These are phyloP conservation scores for Myotis brandtii DNA, from an alignment of 2,113 vertebrate genomes.

Conservation along the genomic window DNA sequence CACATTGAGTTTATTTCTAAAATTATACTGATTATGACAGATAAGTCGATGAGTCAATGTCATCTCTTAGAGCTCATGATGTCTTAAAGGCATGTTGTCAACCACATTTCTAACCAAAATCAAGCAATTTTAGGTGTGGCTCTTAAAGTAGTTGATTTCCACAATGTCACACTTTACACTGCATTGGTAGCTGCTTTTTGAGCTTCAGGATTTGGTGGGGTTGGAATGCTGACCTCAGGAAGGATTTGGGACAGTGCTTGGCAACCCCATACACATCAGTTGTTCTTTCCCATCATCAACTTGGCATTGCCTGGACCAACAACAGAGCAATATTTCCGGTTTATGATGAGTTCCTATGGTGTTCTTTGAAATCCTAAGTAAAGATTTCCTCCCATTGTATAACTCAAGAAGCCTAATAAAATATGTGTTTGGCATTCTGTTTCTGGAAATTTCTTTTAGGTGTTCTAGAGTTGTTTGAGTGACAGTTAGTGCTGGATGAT, in stretches of 20 bases:
- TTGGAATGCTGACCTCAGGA: constrained; percentile 15
- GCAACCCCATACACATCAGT: not conserved
- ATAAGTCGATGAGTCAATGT: not conserved
- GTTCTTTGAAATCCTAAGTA: constrained; percentile 51
- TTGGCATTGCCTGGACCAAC: not conserved
- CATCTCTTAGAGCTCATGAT: not conserved
- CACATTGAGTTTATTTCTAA: constrained; percentile 46
- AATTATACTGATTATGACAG: constrained; percentile 12
- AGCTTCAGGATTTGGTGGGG: not conserved
- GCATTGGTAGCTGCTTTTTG: not conserved
- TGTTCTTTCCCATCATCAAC: constrained; percentile 54
- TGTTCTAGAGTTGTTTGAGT: not conserved
- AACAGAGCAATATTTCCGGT: constrained; percentile 16
- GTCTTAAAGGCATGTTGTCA: not conserved
- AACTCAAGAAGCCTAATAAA: constrained; percentile 12
- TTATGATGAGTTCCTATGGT: constrained; percentile 57
- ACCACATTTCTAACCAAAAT: not conserved
- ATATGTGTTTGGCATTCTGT: not conserved
- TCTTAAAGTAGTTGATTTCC: not conserved
- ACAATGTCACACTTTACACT: not conserved
- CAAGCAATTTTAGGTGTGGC: not conserved
- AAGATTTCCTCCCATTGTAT: constrained; percentile 70
- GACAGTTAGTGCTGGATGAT: not conserved
- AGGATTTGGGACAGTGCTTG: not conserved
- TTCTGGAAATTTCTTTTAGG: constrained; percentile 28